Percentiles rank a stretch among this genome's conserved stretches.
Conservation (phyloP, 2,113 vertebrate species). For the Cryptomyrus ogoouensis region DNA sequence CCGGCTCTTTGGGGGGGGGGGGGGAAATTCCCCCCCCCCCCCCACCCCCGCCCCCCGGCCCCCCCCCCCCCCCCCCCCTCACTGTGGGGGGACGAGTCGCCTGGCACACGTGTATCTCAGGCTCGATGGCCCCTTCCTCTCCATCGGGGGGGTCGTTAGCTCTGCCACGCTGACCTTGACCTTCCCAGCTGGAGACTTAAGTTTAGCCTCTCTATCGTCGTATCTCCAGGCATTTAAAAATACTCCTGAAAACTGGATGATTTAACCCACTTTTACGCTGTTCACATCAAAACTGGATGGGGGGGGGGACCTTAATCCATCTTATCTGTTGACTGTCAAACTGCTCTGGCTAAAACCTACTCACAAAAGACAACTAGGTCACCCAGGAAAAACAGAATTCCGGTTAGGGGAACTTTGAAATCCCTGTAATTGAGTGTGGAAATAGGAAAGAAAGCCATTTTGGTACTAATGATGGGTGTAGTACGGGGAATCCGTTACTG, state of each 20-base stretch:
- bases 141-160: constrained; percentile 44
- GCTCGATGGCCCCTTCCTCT: constrained; percentile 34
- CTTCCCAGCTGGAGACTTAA: constrained; percentile 57
- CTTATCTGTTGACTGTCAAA: constrained; percentile 81
- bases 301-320: constrained; percentile 69
- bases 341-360: constrained; percentile 73
- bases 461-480: constrained; percentile 22
- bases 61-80: constrained; percentile 16
- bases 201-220: constrained; percentile 65
- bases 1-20: too few species aligned
- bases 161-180: constrained; percentile 60
- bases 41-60: constrained; percentile 21
- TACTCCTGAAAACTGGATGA: constrained; percentile 68
- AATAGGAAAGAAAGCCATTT: constrained; percentile 15
- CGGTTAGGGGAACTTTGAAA: constrained; percentile 61
- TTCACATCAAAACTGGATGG: constrained; percentile 75
- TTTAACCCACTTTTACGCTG: constrained; percentile 75
- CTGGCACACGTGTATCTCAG: constrained; percentile 26
- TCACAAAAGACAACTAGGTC: constrained; percentile 79
- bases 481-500: constrained; percentile 28
- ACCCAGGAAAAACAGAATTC: constrained; percentile 59
- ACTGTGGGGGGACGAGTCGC: constrained; percentile 42
- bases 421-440: constrained; percentile 66
- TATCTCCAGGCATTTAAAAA: constrained; percentile 75
- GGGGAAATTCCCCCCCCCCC: constrained; percentile 25